Evolutionary conservation across 23 tunicate species (phyloP).

Genomic region (Diplosoma virens): DNA sequence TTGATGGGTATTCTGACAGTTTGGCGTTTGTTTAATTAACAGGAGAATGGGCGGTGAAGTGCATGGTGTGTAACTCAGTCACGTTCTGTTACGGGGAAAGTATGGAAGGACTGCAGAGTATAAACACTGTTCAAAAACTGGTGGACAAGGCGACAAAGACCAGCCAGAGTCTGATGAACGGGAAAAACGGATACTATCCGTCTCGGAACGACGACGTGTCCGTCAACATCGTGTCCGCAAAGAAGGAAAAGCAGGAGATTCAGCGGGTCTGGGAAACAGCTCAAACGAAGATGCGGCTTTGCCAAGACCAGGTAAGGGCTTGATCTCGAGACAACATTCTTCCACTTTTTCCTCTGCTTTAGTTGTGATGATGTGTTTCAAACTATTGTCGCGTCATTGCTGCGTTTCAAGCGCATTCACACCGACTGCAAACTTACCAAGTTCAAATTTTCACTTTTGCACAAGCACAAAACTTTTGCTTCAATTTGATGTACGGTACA

Average conservation of each 20-base stretch:
- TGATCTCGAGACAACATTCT: too few species aligned
- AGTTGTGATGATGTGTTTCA: too few species aligned
- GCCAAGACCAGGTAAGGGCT: constrained; percentile 58
- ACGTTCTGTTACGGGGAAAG: constrained; percentile 27
- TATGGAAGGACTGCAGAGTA: constrained; percentile 16
- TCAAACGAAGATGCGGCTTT: constrained; percentile 38
- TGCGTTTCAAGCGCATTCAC: too few species aligned
- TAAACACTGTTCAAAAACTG: constrained; percentile 32
- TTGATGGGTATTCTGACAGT: too few species aligned
- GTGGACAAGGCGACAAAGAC: constrained; percentile 2
- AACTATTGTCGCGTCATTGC: too few species aligned
- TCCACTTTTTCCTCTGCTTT: too few species aligned
- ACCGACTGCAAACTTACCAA: too few species aligned
- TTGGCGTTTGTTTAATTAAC: too few species aligned
- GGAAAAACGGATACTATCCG: constrained; percentile 3
- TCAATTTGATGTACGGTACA: too few species aligned
- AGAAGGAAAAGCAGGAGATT: constrained; percentile 62
- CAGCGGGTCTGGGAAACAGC: constrained; percentile 34
- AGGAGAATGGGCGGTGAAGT: constrained; percentile 33
- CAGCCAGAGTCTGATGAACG: not conserved
- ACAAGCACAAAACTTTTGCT: too few species aligned
- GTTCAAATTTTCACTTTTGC: too few species aligned
- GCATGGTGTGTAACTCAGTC: constrained; percentile 16
- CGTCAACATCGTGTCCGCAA: constrained; percentile 45
- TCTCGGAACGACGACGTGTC: constrained; percentile 38